These are phyloP conservation scores for Spatula versicolor DNA, from an alignment of 2,797 vertebrate species.

Conservation along the genomic window DNA sequence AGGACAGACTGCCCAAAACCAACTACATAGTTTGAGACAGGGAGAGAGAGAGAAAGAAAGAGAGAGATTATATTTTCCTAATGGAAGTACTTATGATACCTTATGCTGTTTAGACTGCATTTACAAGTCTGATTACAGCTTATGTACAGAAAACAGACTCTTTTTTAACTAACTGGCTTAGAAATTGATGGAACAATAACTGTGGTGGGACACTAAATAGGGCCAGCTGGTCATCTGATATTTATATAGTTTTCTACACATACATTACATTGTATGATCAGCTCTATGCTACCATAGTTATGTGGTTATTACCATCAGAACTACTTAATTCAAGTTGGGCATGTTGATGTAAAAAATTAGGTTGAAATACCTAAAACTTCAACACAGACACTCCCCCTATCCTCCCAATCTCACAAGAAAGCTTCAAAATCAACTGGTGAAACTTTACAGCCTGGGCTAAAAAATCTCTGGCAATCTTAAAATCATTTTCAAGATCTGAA, in stretches of 20 bases:
- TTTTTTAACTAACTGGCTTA: neutral
- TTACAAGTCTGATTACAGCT: neutral
- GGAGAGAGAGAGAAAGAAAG: neutral
- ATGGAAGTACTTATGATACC: neutral
- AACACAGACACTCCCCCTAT: neutral
- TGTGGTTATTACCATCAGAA: neutral
- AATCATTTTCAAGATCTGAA: neutral
- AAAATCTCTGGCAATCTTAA: neutral
- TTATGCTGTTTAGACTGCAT: neutral
- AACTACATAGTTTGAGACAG: neutral
- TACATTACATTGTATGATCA: neutral
- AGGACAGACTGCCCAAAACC: neutral
- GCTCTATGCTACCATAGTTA: neutral
- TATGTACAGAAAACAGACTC: neutral
- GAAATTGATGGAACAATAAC: neutral
- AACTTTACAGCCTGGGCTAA: neutral
- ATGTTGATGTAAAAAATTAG: neutral
- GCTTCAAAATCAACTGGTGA: neutral
- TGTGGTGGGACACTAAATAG: rapidly evolving
- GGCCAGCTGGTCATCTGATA: neutral
- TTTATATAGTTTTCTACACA: neutral
- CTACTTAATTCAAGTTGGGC: neutral
- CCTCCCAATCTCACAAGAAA: neutral
- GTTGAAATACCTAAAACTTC: neutral
- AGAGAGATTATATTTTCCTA: neutral